These are phyloP conservation scores for Cervus canadensis DNA, from an alignment of 2,113 vertebrate genomes.

Conservation along the genomic window DNA sequence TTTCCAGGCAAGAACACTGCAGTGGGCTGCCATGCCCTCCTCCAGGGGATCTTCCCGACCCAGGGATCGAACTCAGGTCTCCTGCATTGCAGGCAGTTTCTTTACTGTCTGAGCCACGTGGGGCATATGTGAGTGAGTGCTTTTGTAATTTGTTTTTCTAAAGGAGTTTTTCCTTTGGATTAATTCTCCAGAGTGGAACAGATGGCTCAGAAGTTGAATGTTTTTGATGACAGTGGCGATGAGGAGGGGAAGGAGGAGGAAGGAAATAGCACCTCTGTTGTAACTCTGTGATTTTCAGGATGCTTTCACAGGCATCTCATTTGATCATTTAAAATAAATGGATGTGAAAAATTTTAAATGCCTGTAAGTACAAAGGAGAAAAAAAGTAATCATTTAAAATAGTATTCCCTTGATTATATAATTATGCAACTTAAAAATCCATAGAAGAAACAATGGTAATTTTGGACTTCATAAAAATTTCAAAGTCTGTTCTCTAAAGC, in stretches of 20 bases:
- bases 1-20: background rate
- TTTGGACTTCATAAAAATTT: background rate
- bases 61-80: background rate
- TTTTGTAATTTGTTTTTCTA: background rate
- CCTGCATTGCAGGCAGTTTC: background rate
- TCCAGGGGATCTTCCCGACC: background rate
- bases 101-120: background rate
- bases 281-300: background rate
- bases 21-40: background rate
- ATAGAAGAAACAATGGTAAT: background rate
- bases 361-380: background rate
- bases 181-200: background rate
- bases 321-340: background rate
- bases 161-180: background rate
- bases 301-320: background rate
- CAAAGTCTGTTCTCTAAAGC: background rate
- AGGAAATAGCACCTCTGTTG: background rate
- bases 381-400: background rate
- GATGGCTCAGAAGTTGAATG: background rate
- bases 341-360: background rate
- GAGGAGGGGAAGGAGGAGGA: accelerated
- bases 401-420: background rate
- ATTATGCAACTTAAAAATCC: background rate
- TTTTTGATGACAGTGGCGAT: background rate
- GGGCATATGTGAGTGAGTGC: background rate